phyloP scores from a whole-genome alignment of 2,888 invertebrate species.

The Cephalotes varians region DNA sequence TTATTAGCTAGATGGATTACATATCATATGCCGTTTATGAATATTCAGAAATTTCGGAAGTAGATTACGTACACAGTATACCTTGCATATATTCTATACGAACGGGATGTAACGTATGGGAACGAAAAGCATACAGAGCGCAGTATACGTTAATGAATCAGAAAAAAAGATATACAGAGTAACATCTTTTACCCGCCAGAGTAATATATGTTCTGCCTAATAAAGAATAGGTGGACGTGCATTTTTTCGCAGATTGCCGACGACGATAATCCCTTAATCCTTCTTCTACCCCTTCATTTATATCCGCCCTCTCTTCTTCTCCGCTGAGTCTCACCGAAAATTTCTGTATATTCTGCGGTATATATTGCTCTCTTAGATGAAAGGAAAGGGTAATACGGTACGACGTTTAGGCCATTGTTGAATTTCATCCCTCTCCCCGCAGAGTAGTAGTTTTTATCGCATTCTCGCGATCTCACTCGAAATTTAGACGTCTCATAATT shows the following conservation, averaged over 20 bases:
- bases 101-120: constrained; percentile 41
- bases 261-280: constrained; percentile 72
- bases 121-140: constrained; percentile 16
- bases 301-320: not conserved
- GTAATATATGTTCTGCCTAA: constrained; percentile 61
- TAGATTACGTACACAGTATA: constrained; percentile 21
- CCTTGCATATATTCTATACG: constrained; percentile 6
- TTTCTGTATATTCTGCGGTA: not conserved
- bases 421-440: not conserved
- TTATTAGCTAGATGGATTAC: constrained; percentile 26
- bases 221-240: constrained; percentile 57
- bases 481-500: constrained; percentile 28
- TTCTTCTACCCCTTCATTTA: constrained; percentile 35
- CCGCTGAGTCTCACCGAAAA: constrained; percentile 1
- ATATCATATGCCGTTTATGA: constrained; percentile 46
- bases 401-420: constrained; percentile 10
- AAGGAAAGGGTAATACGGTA: constrained; percentile 16
- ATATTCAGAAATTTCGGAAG: constrained; percentile 30
- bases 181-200: constrained; percentile 21
- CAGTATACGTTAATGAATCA: constrained; percentile 58
- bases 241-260: constrained; percentile 70
- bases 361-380: constrained; percentile 6
- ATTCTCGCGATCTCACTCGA: not conserved
- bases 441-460: not conserved
- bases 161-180: constrained; percentile 51